phyloP scores from a whole-genome alignment of 2,888 invertebrate genomes.

The Boloria selene region DNA sequence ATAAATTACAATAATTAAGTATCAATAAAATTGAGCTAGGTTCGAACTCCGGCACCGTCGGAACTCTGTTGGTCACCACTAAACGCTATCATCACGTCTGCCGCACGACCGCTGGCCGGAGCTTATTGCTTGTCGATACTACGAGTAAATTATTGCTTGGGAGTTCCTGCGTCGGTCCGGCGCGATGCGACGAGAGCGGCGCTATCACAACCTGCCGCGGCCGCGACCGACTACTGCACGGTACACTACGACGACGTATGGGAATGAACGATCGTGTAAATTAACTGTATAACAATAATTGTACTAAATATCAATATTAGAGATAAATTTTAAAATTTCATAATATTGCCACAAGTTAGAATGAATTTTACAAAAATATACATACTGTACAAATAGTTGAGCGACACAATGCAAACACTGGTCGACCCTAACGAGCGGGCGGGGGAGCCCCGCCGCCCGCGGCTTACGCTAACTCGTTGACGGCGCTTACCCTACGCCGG shows the following conservation, averaged over 20 bases:
- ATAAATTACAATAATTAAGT: conserved; percentile 64
- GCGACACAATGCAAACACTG: conserved; percentile 67
- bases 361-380: conserved; percentile 81
- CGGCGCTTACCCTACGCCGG: conserved; percentile 60
- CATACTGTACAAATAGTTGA: conserved; percentile 78
- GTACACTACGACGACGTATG: conserved; percentile 30
- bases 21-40: conserved; percentile 80
- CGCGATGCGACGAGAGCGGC: conserved; percentile 48
- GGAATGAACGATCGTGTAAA: conserved; percentile 39
- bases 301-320: conserved; percentile 72
- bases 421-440: conserved; percentile 52
- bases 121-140: conserved; percentile 57
- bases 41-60: conserved; percentile 56
- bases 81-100: conserved; percentile 35
- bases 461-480: conserved; percentile 78
- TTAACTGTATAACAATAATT: conserved; percentile 63
- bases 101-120: conserved; percentile 24
- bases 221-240: no score
- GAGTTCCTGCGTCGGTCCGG: conserved; percentile 59
- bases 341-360: conserved; percentile 79
- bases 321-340: conserved; percentile 71
- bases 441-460: conserved; percentile 27
- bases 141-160: conserved; percentile 62
- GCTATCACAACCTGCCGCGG: conserved; percentile 69
- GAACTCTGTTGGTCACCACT: conserved; percentile 45